Base-by-base conservation (phyloP, 2,113 vertebrate species). In the Ceratotherium simum region DNA sequence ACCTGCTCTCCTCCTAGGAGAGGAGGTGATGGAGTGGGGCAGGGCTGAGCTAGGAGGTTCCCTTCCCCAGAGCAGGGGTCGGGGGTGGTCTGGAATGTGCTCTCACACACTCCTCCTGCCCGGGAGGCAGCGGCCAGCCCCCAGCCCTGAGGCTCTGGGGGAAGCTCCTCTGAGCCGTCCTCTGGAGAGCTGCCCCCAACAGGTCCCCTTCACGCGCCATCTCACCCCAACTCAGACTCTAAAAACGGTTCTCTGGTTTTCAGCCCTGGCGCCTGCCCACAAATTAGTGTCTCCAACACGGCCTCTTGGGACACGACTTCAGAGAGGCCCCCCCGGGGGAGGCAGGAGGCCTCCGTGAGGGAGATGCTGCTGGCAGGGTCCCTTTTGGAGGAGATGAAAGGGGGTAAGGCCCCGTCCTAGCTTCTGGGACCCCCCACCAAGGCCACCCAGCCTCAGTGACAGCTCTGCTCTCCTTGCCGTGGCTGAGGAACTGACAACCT, bases 231-330 rank as follows among this genome's bases (percentile, higher is more conserved):
- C 92, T 64, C 90, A 87, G 94, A 75, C 54, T 76, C 97, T 97
- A 83, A 97, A 95, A 97, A 96, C 76, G 94, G 86, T 90, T 97
- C 89, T 94, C 76, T 97, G 97, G 91, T 88, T 96, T 96, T 93
- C 96, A 90, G 97, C 78, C 95, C 85, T 21, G 0, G 48, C 0
- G 62, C 72, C 97, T 95, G 93, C 93, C 96, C 97, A 95, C 97
- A 96, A 97, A 97, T 84, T 85, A 96, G 95, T 65, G 81, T 97
- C 95, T 97, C 94, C 91, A 65, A 67, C 90, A 21, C n/a, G 0
- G 95, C 82, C 86, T 90, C 95, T 10, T 9, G 88, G 96, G 97
- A 94, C 73, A 16, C 1, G 48, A 88, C 91, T 95, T 91, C 60
- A 86, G 73, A 36, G 95, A 96, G 96, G 95, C 51, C 51, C 33